These are phyloP conservation scores for Onychorhynchus coronatus DNA, from an alignment of 2,113 vertebrate genomes.

Conservation along the genomic window DNA sequence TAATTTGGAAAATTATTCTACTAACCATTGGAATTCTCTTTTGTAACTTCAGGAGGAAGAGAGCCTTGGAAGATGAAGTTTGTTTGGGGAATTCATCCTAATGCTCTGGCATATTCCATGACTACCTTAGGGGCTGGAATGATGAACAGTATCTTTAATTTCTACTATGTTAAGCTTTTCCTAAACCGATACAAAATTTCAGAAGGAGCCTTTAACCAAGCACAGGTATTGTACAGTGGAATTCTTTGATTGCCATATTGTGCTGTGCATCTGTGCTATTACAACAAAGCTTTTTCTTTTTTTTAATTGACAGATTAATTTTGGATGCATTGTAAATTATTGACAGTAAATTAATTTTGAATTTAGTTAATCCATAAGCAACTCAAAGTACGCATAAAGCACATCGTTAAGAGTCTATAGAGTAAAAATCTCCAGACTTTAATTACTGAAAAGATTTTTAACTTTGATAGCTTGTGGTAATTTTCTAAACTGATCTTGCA, in stretches of 20 bases:
- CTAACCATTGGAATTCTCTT: background rate
- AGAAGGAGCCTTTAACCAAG: constrained; percentile 83
- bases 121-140: constrained; percentile 85
- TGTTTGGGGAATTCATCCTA: constrained; percentile 68
- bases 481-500: background rate
- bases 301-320: background rate
- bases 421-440: background rate
- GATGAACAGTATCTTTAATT: constrained; percentile 91
- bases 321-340: background rate
- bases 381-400: background rate
- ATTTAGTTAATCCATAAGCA: background rate
- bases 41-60: constrained; percentile 45
- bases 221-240: constrained; percentile 75
- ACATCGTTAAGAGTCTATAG: background rate
- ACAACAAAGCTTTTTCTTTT: background rate
- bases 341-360: background rate
- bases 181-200: constrained; percentile 85
- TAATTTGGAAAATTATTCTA: background rate
- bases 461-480: background rate
- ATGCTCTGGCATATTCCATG: constrained; percentile 84
- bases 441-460: background rate
- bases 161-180: constrained; percentile 93
- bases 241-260: background rate
- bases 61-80: constrained; percentile 46
- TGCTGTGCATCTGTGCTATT: background rate